Conservation (phyloP, 2,797 vertebrate genomes). For the Parambassis ranga region DNA sequence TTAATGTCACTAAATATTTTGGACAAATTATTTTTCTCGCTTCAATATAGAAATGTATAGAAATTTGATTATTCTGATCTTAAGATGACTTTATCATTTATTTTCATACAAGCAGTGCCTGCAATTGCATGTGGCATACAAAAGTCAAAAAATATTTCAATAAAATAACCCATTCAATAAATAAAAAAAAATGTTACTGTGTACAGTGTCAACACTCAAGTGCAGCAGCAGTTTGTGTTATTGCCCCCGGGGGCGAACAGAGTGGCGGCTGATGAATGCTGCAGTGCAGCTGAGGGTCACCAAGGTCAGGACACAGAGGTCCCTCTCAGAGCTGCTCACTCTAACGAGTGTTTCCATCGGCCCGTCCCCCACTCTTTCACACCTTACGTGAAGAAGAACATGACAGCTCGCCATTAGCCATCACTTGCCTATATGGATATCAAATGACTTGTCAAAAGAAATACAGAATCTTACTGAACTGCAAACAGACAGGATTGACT, state of each 20-base stretch:
- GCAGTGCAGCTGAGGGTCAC: constrained; percentile 8
- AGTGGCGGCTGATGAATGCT: not conserved
- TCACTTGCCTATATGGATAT: constrained; percentile 32
- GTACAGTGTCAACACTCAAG: not conserved
- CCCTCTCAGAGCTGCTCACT: not conserved
- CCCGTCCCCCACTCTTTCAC: constrained; percentile 35
- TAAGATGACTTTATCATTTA: too few relatives aligned
- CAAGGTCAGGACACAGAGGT: constrained; percentile 23
- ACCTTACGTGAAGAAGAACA: constrained; percentile 35
- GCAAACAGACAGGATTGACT: constrained; percentile 25
- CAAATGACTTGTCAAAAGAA: constrained; percentile 45
- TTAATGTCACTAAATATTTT: too few relatives aligned
- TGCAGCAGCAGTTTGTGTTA: not conserved
- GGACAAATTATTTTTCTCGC: too few relatives aligned
- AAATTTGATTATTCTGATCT: too few relatives aligned
- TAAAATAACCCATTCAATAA: not conserved
- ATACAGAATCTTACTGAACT: constrained; percentile 31
- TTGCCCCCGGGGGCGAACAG: constrained; percentile 17
- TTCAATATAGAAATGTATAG: too few relatives aligned
- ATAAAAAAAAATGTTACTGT: not conserved
- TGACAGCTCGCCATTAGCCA: constrained; percentile 29
- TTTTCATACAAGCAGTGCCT: not conserved
- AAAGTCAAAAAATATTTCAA: not conserved
- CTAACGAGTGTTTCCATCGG: constrained; percentile 15
- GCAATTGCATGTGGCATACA: not conserved